Conservation (phyloP, 2,797 vertebrate genomes). For the Saxicola maurus region DNA sequence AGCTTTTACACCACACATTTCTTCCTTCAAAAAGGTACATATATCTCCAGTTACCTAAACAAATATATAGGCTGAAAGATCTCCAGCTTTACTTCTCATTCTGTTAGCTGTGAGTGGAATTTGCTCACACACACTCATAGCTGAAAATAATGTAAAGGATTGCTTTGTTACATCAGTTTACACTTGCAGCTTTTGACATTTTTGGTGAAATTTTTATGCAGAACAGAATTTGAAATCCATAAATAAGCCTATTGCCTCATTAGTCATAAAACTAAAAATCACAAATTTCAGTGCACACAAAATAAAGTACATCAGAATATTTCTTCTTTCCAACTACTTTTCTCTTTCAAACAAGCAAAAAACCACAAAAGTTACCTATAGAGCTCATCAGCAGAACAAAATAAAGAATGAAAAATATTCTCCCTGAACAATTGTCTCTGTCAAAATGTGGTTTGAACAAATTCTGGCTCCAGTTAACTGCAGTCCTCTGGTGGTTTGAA, state of each 20-base stretch:
- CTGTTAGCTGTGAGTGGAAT: neutral
- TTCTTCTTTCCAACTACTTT: neutral
- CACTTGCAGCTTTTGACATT: neutral
- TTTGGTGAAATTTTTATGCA: neutral
- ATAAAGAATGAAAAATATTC: neutral
- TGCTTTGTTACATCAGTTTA: neutral
- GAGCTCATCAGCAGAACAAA: neutral
- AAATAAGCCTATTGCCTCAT: neutral
- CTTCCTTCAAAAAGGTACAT: neutral
- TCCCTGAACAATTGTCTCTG: neutral
- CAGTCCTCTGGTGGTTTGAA: conserved; percentile 31
- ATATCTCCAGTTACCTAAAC: neutral
- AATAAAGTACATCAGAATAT: neutral
- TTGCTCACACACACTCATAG: neutral
- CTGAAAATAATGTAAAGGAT: neutral
- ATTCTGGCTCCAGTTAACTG: conserved; percentile 18
- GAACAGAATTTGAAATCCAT: neutral
- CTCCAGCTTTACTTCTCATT: neutral
- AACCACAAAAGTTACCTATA: neutral
- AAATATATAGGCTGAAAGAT: neutral
- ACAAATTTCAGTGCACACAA: neutral
- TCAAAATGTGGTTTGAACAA: conserved; percentile 35
- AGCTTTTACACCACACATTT: neutral
- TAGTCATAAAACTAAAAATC: neutral
- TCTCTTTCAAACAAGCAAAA: neutral